Percentiles rank a stretch among this genome's conserved stretches.
These are phyloP conservation scores for Dicentrarchus labrax DNA, from an alignment of 2,113 vertebrate genomes.

Conservation along the genomic window DNA sequence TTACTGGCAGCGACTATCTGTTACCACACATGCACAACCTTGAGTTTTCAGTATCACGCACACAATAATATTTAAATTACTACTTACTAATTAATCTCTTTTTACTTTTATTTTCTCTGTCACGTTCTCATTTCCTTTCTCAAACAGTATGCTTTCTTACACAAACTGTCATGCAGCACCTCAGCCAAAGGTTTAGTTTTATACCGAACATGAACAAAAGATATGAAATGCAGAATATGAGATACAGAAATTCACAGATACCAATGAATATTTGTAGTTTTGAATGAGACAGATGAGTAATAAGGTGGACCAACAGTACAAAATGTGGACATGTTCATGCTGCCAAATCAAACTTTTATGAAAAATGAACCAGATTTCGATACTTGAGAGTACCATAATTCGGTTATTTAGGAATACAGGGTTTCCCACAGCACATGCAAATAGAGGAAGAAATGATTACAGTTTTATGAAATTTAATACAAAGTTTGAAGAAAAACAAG, in stretches of 20 bases:
- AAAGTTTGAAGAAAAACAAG: background rate
- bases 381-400: background rate
- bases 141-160: no score
- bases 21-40: slow-evolving; percentile 15
- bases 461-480: background rate
- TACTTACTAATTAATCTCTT: background rate
- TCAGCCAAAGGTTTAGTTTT: background rate
- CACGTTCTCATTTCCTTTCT: background rate
- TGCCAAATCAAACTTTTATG: background rate
- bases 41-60: background rate
- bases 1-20: slow-evolving; percentile 8
- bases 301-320: no score
- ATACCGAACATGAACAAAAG: background rate
- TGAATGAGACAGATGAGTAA: background rate
- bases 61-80: background rate
- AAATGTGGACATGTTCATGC: background rate
- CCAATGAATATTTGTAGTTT: background rate
- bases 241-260: background rate
- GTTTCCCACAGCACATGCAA: background rate
- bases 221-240: background rate
- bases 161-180: no score
- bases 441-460: background rate
- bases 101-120: background rate
- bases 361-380: background rate
- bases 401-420: background rate